Evolutionary conservation across 2,113 vertebrate species (phyloP).

Genomic region (Sylvia atricapilla): DNA sequence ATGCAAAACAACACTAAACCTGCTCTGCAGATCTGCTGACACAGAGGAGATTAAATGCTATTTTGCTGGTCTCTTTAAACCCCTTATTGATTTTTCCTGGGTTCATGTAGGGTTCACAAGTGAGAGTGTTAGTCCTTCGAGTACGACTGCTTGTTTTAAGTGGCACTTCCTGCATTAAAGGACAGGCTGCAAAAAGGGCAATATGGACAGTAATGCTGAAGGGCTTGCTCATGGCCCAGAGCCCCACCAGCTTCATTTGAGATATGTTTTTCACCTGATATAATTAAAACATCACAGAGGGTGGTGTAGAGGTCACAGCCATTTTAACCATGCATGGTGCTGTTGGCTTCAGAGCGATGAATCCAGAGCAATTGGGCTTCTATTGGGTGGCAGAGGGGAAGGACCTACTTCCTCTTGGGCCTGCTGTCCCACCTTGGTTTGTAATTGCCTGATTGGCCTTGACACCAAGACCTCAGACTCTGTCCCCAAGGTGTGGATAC

Average conservation of each 20-base stretch:
- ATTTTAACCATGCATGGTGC: neutral
- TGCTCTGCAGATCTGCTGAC: neutral
- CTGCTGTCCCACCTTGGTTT: neutral
- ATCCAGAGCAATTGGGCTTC: neutral
- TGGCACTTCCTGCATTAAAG: neutral
- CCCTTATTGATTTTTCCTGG: neutral
- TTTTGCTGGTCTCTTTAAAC: neutral
- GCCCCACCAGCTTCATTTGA: neutral
- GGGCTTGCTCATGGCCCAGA: neutral
- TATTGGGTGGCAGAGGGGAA: neutral
- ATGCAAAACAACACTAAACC: neutral
- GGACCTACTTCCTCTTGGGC: neutral
- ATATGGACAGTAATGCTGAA: neutral
- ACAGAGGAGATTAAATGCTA: neutral
- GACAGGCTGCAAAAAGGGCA: neutral
- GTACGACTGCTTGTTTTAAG: neutral
- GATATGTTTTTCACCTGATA: neutral
- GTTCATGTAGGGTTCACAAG: neutral
- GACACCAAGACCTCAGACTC: neutral
- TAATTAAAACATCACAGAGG: neutral
- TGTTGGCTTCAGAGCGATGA: neutral
- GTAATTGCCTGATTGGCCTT: neutral
- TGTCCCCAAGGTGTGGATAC: rapidly evolving
- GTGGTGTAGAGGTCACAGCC: rapidly evolving
- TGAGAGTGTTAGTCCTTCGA: neutral